Percentiles rank a stretch among this genome's conserved stretches.
Conservation (phyloP, 2,797 vertebrate species). For the Muscicapa striata region DNA sequence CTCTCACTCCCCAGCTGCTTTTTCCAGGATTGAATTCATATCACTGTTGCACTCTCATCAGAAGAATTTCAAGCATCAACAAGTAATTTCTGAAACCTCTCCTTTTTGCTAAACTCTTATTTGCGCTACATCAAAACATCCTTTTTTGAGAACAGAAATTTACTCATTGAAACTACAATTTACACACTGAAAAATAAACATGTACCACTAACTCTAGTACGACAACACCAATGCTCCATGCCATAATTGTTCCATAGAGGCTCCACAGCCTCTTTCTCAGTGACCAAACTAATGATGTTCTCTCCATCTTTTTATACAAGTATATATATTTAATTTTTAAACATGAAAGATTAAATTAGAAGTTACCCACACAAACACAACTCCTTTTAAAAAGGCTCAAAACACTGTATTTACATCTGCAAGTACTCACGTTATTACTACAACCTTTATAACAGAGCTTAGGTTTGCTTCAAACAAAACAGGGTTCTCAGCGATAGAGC, state of each 20-base stretch:
- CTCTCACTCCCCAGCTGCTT: not conserved
- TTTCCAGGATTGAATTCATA: not conserved
- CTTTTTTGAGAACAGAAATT: not conserved
- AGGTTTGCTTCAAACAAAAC: slow-evolving; percentile 78
- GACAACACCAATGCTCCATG: not conserved
- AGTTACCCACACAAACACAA: slow-evolving; percentile 26
- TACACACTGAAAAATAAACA: not conserved
- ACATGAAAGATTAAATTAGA: slow-evolving; percentile 46
- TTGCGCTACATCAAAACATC: rapidly evolving
- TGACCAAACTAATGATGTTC: not conserved
- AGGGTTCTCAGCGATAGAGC: slow-evolving; percentile 67
- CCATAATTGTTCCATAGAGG: not conserved
- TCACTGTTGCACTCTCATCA: not conserved
- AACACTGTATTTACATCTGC: slow-evolving; percentile 81
- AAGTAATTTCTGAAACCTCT: not conserved
- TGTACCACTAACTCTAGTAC: not conserved
- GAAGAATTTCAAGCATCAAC: not conserved
- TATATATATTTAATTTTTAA: slow-evolving; percentile 36
- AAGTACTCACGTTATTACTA: slow-evolving; percentile 77
- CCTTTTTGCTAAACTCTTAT: not conserved
- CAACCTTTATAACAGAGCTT: slow-evolving; percentile 71
- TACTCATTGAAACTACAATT: not conserved
- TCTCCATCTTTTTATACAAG: not conserved
- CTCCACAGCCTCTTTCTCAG: not conserved
- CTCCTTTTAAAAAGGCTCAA: slow-evolving; percentile 45